These are phyloP conservation scores for Apocheima hispidaria DNA, from an alignment of 2,888 invertebrate genomes.

Conservation along the genomic window DNA sequence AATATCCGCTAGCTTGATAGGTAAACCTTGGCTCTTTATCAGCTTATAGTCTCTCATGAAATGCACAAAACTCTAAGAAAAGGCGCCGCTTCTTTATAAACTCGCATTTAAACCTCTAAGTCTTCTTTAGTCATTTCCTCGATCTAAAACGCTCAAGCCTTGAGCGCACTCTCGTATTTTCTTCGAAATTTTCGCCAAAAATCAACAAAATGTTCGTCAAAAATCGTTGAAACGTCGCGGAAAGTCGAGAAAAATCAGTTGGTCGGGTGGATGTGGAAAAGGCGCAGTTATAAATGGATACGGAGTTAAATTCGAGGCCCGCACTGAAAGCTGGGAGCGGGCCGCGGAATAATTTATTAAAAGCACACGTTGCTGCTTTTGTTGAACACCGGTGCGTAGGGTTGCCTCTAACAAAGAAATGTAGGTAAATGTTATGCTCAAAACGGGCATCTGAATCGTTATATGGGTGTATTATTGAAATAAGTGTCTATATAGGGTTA, in stretches of 20 bases:
- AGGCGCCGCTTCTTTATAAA: constrained; percentile 33
- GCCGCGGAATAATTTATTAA: constrained; percentile 76
- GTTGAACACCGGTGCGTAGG: constrained; percentile 59
- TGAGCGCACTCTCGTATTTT: constrained; percentile 43
- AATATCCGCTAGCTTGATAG: constrained; percentile 4
- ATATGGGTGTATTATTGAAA: too few relatives aligned
- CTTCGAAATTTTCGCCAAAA: constrained; percentile 53
- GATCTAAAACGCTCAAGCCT: constrained; percentile 47
- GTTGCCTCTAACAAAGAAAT: constrained; percentile 42
- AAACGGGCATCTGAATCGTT: not conserved
- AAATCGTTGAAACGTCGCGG: constrained; percentile 47
- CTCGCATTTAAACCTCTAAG: constrained; percentile 39
- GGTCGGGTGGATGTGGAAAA: constrained; percentile 52
- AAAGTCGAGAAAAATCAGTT: constrained; percentile 59
- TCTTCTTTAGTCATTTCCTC: constrained; percentile 30
- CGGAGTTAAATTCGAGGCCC: constrained; percentile 57
- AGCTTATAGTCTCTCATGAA: not conserved
- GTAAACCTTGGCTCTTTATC: not conserved
- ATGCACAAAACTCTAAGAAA: constrained; percentile 14
- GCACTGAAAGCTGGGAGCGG: constrained; percentile 63
- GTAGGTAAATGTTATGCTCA: not conserved
- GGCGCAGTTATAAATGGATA: constrained; percentile 63
- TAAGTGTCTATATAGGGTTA: too few relatives aligned
- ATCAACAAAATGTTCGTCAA: constrained; percentile 45
- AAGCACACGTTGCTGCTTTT: constrained; percentile 66